A percentile compares a stretch with the other conserved stretches of the same genome.
These are phyloP conservation scores for Acipenser ruthenus DNA, from an alignment of 2,797 vertebrate genomes.

Conservation along the genomic window DNA sequence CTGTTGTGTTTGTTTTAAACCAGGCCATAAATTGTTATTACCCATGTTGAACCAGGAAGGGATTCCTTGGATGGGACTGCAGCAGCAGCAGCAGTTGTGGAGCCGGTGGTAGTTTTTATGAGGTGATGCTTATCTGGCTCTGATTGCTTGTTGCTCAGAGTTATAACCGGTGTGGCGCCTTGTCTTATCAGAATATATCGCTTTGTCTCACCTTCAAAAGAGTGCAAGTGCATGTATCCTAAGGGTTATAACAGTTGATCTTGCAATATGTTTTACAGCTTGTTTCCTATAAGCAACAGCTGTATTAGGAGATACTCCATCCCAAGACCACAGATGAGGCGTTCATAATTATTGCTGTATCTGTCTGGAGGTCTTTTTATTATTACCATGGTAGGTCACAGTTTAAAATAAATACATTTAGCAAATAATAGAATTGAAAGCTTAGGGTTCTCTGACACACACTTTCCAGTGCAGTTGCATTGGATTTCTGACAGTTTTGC, in stretches of 20 bases:
- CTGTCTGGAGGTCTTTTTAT: not conserved
- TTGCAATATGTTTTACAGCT: slow-evolving; percentile 18
- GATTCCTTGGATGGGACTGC: slow-evolving; percentile 36
- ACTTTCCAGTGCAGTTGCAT: too few species aligned
- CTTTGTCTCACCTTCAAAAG: slow-evolving; percentile 63
- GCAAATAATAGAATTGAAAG: too few species aligned
- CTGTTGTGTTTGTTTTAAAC: slow-evolving; percentile 35
- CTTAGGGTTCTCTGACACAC: too few species aligned
- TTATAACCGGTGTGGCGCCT: slow-evolving; percentile 61
- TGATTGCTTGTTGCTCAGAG: slow-evolving; percentile 65
- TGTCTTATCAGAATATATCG: slow-evolving; percentile 67
- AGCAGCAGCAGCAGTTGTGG: slow-evolving; percentile 26
- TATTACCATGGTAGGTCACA: too few species aligned
- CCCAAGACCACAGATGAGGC: not conserved
- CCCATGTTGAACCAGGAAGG: slow-evolving; percentile 52
- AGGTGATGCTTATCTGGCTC: slow-evolving; percentile 59
- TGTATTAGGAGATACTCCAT: slow-evolving; percentile 2
- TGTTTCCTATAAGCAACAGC: slow-evolving; percentile 15
- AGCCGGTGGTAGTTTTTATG: slow-evolving; percentile 42
- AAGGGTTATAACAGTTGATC: slow-evolving; percentile 34
- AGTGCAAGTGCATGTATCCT: slow-evolving; percentile 39
- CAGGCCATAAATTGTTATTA: slow-evolving; percentile 51
- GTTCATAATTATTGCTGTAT: not conserved
- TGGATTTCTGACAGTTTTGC: too few species aligned
- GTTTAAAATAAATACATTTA: too few species aligned